Evolutionary conservation across 1,140 invertebrate genomes (phyloP), one percentile per base, ranked within the genome.

Genomic region (Microplitis demolitor): DNA sequence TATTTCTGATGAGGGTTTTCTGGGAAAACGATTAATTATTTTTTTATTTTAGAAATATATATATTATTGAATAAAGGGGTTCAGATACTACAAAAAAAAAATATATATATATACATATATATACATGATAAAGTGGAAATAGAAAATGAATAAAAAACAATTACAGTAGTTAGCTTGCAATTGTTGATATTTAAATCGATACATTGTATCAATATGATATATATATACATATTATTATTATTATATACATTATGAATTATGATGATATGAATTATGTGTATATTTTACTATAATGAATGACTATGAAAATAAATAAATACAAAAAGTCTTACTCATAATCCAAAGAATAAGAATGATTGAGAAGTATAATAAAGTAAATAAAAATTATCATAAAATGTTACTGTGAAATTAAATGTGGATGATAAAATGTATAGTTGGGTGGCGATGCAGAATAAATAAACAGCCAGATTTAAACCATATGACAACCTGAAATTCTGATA

Each of bases 131-230:
- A 78, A 77, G 74, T 74, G 75, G 78, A 76, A 74, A 75, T 74
- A 69, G 76, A 71, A 72, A 61, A 45, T 45, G 70, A 71, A 73
- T 75, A 73, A 73, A 71, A 66, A 79, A 79, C 75, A 77, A 78
- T 81, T 82, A 74, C 66, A 81, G 74, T 75, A 74, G 76, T 74
- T 82, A 82, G 79, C 73, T 72, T 78, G 78, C 79, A 82, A 82
- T 79, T 82, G 81, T 83, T 81, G 80, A 83, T 79, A 83, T 71
- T 81, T 80, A 70, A 80, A 80, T 83, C 77, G 78, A 83, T 81
- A 83, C 80, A 80, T 81, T 80, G 78, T 79, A 82, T 82, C 78
- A 80, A 73, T 80, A 80, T 77, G 74, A 80, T 79, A 79, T 73
- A 80, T 24, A 24, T 24, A 24, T 24, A 24, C 24, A 24, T 24